These are phyloP conservation scores for Chirona hameri DNA, from an alignment of 2,888 invertebrate species.

Conservation along the genomic window DNA sequence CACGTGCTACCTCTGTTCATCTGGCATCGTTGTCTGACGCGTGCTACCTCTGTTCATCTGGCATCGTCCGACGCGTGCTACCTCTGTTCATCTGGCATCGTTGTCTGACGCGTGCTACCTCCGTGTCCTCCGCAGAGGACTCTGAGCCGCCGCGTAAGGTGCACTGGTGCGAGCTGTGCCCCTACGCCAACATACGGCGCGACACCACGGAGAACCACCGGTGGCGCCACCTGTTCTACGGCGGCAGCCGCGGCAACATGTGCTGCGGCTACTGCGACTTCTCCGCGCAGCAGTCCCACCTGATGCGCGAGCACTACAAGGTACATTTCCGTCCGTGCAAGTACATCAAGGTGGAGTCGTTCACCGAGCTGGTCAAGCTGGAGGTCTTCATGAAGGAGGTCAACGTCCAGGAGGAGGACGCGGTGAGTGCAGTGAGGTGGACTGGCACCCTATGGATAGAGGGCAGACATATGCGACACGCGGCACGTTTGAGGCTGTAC, in stretches of 20 bases:
- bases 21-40: too few species aligned
- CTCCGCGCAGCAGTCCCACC: conserved; percentile 67
- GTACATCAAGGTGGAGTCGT: conserved; percentile 39
- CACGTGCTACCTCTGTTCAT: too few species aligned
- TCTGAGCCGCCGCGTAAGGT: conserved; percentile 58
- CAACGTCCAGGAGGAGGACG: neutral
- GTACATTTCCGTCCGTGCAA: conserved; percentile 60
- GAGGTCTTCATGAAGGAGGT: conserved; percentile 36
- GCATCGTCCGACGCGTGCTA: conserved; percentile 40
- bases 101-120: too few species aligned
- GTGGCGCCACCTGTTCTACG: conserved; percentile 57
- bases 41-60: conserved; percentile 40
- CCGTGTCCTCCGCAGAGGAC: conserved; percentile 43
- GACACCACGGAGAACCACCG: conserved; percentile 72
- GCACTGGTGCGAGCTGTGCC: conserved; percentile 71
- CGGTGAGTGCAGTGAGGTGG: neutral
- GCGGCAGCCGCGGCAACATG: conserved; percentile 51
- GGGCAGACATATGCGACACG: too few species aligned
- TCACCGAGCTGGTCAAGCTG: conserved; percentile 37
- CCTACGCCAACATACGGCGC: conserved; percentile 68
- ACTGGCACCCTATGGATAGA: too few species aligned
- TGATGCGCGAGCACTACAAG: conserved; percentile 72
- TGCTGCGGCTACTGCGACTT: conserved; percentile 80
- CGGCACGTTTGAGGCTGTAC: too few species aligned
- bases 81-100: too few species aligned